Conservation (phyloP, 1,140 invertebrate genomes). For the Battus philenor region DNA sequence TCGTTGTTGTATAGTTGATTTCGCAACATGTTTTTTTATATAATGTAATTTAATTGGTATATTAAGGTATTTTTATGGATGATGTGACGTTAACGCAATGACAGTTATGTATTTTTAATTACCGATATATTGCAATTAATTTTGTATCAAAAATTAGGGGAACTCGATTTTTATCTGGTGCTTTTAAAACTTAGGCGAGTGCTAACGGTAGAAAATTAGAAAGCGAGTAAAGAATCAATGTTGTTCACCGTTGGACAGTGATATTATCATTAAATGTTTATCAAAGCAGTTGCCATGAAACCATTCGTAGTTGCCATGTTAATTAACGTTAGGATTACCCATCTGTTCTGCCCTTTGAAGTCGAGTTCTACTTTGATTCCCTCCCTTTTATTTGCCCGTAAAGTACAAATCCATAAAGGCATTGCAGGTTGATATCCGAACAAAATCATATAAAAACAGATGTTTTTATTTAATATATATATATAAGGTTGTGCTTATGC, state of each 20-base stretch:
- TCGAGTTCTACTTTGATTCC: constrained; percentile 12
- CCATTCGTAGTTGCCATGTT: constrained; percentile 17
- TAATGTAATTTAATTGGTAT: constrained; percentile 45
- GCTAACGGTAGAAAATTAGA: background rate
- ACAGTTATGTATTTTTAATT: constrained; percentile 31
- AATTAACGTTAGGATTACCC: constrained; percentile 13
- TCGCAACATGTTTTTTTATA: constrained; percentile 42
- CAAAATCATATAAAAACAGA: constrained; percentile 32
- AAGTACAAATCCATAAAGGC: constrained; percentile 59
- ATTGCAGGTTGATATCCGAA: constrained; percentile 33
- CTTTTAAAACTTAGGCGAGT: constrained; percentile 19
- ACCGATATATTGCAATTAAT: constrained; percentile 22
- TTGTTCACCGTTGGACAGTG: background rate
- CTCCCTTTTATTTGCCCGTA: constrained; percentile 30
- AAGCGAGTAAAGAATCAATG: background rate
- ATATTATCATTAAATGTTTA: background rate
- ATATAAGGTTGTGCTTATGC: constrained; percentile 53
- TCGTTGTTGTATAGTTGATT: constrained; percentile 58
- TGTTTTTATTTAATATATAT: constrained; percentile 33
- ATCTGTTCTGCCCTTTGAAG: constrained; percentile 9
- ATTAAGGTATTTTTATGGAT: constrained; percentile 39
- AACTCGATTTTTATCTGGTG: constrained; percentile 25
- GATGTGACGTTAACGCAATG: constrained; percentile 46
- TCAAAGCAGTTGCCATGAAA: constrained; percentile 16
- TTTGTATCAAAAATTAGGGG: constrained; percentile 9